Evolutionary conservation across 2,888 invertebrate genomes (phyloP).

Genomic region (Pomacea canaliculata): DNA sequence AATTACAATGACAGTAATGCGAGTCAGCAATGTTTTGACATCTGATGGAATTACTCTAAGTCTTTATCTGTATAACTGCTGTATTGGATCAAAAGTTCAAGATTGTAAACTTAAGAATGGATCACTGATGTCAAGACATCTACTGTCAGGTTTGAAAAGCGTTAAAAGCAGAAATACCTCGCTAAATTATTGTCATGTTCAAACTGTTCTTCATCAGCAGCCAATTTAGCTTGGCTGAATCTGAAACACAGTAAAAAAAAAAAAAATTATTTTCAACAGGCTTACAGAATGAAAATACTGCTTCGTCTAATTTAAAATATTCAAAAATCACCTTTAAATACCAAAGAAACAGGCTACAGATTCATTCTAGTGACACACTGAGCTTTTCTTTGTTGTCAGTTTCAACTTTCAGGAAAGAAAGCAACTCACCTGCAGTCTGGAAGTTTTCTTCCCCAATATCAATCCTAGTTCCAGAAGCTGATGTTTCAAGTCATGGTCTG

Average conservation of each 20-base stretch:
- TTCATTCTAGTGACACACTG: no score
- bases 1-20: no score
- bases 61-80: no score
- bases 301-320: no score
- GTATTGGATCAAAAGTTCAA: no score
- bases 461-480: conserved; percentile 12
- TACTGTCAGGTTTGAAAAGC: neutral
- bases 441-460: conserved; percentile 11
- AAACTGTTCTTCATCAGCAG: conserved; percentile 54
- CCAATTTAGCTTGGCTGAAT: conserved; percentile 48
- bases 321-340: no score
- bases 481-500: conserved; percentile 1
- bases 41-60: no score
- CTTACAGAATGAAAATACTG: no score
- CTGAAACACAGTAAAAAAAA: conserved; percentile 33
- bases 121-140: no score
- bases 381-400: no score
- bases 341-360: no score
- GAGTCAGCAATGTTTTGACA: no score
- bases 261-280: neutral
- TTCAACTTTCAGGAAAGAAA: neutral
- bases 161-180: conserved; percentile 38
- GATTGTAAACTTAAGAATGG: neutral
- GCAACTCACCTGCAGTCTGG: conserved; percentile 1
- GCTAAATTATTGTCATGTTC: conserved; percentile 52